phyloP scores from a whole-genome alignment of 2,888 invertebrate genomes.

The Pristionchus arcanus region DNA sequence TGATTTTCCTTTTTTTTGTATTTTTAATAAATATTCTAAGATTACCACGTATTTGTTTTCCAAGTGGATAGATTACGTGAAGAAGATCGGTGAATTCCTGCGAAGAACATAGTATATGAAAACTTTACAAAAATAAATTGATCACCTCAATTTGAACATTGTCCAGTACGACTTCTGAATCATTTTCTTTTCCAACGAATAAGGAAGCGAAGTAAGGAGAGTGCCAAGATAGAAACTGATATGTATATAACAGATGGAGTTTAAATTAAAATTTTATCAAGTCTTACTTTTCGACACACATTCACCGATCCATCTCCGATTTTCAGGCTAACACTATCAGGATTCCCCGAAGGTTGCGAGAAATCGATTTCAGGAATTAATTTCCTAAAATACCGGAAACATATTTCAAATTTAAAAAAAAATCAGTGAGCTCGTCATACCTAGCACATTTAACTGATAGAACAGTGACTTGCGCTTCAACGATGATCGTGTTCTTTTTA shows the following conservation, averaged over 20 bases:
- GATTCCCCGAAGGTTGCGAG: neutral
- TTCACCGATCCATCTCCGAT: neutral
- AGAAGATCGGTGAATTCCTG: conserved; percentile 26
- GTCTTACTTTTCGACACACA: neutral
- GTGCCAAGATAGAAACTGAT: neutral
- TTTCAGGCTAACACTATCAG: neutral
- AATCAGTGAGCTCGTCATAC: neutral
- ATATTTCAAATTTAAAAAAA: neutral
- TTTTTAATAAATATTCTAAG: too few relatives aligned
- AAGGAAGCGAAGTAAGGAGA: neutral
- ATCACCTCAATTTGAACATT: neutral
- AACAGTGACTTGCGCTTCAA: neutral
- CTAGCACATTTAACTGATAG: neutral
- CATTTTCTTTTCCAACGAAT: neutral
- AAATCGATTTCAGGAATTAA: neutral
- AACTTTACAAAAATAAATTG: neutral
- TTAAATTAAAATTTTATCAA: neutral
- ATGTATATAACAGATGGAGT: neutral
- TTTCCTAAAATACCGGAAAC: neutral
- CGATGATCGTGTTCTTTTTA: neutral
- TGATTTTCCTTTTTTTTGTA: too few relatives aligned
- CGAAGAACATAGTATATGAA: neutral
- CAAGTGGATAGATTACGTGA: neutral
- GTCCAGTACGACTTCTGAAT: neutral
- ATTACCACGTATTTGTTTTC: neutral